Evolutionary conservation across 2,113 vertebrate genomes (phyloP).

Genomic region (Eudyptes chrysolophus): DNA sequence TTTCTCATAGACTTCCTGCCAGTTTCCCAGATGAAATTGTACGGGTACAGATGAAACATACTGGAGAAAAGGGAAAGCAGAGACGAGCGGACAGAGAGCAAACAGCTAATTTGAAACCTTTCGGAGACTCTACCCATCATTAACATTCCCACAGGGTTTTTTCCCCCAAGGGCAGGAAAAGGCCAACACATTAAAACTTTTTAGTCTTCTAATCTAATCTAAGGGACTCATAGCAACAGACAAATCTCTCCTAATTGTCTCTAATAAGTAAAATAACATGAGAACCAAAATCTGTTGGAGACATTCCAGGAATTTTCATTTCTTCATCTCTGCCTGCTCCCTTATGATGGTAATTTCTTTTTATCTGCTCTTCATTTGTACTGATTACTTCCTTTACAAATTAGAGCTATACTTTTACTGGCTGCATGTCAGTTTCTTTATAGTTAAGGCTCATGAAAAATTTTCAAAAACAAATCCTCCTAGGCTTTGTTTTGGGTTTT

Average conservation of each 20-base stretch:
- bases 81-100: background rate
- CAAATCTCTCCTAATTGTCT: slow-evolving; percentile 31
- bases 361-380: slow-evolving; percentile 37
- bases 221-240: background rate
- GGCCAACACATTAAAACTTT: background rate
- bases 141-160: background rate
- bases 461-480: background rate
- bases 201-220: slow-evolving; percentile 26
- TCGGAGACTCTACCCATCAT: background rate
- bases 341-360: slow-evolving; percentile 29
- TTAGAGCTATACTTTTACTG: background rate
- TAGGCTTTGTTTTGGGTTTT: background rate
- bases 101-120: background rate
- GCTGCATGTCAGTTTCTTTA: background rate
- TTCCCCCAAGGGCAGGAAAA: background rate
- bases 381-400: slow-evolving; percentile 26
- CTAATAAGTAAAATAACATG: slow-evolving; percentile 26
- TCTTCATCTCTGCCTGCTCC: background rate
- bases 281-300: slow-evolving; percentile 12
- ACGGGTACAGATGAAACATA: background rate
- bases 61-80: background rate
- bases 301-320: slow-evolving; percentile 14
- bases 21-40: background rate
- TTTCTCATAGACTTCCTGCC: background rate
- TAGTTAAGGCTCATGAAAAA: background rate